Evolutionary conservation across 2,888 invertebrate species (phyloP).

Genomic region (Drosophila stalkeri): DNA sequence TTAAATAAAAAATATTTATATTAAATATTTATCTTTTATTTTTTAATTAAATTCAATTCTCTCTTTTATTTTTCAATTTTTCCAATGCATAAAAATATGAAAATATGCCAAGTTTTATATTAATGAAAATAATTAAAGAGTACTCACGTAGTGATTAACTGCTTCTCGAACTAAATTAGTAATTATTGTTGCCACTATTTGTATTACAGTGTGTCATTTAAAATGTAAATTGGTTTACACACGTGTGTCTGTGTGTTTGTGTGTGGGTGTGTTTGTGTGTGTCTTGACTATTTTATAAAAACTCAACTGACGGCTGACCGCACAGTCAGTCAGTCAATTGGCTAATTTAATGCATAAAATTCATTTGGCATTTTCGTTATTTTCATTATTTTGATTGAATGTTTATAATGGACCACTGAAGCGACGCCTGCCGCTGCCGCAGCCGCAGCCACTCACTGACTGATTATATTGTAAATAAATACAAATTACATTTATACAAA

Average conservation of each 20-base stretch:
- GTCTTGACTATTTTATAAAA: constrained; percentile 18
- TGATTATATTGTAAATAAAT: constrained; percentile 64
- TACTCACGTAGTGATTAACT: background rate
- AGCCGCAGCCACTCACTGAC: constrained; percentile 27
- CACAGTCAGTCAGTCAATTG: constrained; percentile 61
- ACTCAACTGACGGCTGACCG: constrained; percentile 27
- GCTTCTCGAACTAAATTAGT: constrained; percentile 15
- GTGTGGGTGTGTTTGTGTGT: background rate
- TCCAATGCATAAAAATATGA: background rate
- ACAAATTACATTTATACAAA: constrained; percentile 61
- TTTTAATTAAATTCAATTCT: background rate
- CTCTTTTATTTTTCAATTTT: no score
- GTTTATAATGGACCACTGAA: constrained; percentile 32
- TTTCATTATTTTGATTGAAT: constrained; percentile 72
- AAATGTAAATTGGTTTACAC: constrained; percentile 35
- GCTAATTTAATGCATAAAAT: constrained; percentile 54
- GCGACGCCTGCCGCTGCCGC: constrained; percentile 4
- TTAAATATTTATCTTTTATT: no score
- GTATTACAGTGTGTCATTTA: constrained; percentile 13
- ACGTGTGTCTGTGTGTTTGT: background rate
- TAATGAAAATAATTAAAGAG: background rate
- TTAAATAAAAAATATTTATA: no score
- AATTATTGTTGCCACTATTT: constrained; percentile 18
- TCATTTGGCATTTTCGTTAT: constrained; percentile 54
- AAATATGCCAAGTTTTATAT: constrained; percentile 1